Evolutionary conservation across 2,797 vertebrate genomes (phyloP).

Genomic region (Tinamus major): DNA sequence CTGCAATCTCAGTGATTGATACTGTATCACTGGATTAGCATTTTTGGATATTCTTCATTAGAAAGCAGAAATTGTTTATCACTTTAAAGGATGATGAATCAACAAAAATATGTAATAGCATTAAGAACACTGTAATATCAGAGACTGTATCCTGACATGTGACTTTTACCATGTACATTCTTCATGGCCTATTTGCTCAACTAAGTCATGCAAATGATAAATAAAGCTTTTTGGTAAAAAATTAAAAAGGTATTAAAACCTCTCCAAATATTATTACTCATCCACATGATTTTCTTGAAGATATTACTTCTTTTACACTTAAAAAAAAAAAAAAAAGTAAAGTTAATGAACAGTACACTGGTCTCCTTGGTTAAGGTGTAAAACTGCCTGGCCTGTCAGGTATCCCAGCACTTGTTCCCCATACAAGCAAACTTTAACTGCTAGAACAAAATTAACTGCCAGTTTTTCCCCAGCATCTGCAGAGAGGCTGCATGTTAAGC

Average conservation of each 20-base stretch:
- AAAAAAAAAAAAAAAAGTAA: background rate
- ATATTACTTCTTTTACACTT: background rate
- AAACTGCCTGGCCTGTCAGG: fast-evolving
- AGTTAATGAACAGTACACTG: background rate
- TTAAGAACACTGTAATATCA: background rate
- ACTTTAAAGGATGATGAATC: background rate
- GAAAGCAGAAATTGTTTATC: background rate
- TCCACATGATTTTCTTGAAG: background rate
- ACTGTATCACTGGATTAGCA: background rate
- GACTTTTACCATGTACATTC: background rate
- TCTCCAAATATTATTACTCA: background rate
- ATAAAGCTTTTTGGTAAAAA: background rate
- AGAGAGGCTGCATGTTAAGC: background rate
- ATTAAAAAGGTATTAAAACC: background rate
- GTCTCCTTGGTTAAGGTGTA: background rate
- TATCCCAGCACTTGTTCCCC: background rate
- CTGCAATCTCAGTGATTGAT: background rate
- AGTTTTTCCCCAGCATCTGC: background rate
- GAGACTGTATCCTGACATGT: background rate
- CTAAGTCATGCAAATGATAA: background rate
- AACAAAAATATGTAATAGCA: background rate
- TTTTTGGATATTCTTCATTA: constrained; percentile 20
- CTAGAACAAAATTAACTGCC: background rate
- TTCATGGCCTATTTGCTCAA: background rate
- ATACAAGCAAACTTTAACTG: background rate